Conservation (phyloP, 2,888 invertebrate genomes). For the Coenonympha arcania region DNA sequence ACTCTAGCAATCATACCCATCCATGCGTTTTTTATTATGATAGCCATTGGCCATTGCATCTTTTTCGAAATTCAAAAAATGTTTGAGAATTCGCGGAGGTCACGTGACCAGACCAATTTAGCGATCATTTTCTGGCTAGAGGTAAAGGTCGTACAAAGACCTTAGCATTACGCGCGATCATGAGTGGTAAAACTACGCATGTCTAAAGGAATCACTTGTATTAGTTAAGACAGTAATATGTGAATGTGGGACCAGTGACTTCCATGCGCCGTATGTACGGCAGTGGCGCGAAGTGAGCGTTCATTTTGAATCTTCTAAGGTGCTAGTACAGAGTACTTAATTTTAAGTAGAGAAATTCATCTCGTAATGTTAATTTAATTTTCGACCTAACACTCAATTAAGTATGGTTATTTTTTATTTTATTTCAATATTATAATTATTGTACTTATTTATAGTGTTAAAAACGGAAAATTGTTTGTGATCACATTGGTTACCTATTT, state of each 20-base stretch:
- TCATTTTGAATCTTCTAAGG: conserved; percentile 27
- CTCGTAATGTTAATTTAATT: conserved; percentile 11
- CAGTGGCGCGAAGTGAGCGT: neutral
- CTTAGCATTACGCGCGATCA: too few species aligned
- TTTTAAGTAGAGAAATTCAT: conserved; percentile 35
- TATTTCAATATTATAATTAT: too few species aligned
- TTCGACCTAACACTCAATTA: conserved; percentile 11
- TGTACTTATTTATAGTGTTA: conserved; percentile 5
- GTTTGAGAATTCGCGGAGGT: too few species aligned
- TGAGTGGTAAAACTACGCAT: too few species aligned
- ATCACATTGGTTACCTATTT: conserved; percentile 21
- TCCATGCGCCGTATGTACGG: neutral
- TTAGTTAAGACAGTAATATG: neutral
- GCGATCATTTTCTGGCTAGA: too few species aligned
- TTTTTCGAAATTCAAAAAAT: too few species aligned
- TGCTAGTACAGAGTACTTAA: conserved; percentile 50
- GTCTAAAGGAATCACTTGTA: too few species aligned
- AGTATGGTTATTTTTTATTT: conserved; percentile 14
- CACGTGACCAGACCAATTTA: too few species aligned
- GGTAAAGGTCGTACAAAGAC: too few species aligned
- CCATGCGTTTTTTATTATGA: too few species aligned
- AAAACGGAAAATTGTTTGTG: conserved; percentile 15
- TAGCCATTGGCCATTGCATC: too few species aligned
- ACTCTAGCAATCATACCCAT: too few species aligned
- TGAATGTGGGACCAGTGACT: neutral